These are phyloP conservation scores for Chaetophractus vellerosus DNA, from an alignment of 2,797 vertebrate species.

Conservation along the genomic window DNA sequence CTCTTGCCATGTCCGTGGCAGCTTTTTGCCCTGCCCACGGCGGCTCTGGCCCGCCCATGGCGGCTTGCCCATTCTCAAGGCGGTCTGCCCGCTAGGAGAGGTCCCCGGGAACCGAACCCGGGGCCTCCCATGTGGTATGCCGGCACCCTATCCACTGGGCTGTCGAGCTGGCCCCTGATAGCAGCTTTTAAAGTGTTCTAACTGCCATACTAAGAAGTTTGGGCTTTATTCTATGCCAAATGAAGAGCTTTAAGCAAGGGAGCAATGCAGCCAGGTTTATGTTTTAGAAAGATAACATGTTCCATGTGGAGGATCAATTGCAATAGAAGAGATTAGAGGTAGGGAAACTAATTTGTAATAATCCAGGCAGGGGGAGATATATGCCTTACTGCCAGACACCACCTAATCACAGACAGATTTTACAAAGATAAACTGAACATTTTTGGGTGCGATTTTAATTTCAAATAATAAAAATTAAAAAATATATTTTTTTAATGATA, in stretches of 20 bases:
- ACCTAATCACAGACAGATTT: neutral
- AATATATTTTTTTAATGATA: neutral
- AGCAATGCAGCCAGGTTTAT: neutral
- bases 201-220: neutral
- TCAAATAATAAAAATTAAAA: neutral
- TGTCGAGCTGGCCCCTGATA: too few relatives aligned
- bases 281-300: conserved; percentile 11
- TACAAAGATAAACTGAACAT: neutral
- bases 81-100: too few relatives aligned
- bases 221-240: neutral
- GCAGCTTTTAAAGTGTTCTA: neutral
- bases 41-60: too few relatives aligned
- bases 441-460: neutral
- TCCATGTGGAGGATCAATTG: neutral
- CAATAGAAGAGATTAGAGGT: neutral
- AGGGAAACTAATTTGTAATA: neutral
- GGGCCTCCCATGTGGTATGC: too few relatives aligned
- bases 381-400: neutral
- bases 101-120: too few relatives aligned
- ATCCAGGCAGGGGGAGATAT: neutral
- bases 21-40: too few relatives aligned
- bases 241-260: conserved; percentile 6
- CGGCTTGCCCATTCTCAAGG: too few relatives aligned
- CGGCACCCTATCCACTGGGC: too few relatives aligned
- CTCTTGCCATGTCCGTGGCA: too few relatives aligned